Evolutionary conservation across 2,797 vertebrate genomes (phyloP).

Genomic region (Enteromius argenteus): DNA sequence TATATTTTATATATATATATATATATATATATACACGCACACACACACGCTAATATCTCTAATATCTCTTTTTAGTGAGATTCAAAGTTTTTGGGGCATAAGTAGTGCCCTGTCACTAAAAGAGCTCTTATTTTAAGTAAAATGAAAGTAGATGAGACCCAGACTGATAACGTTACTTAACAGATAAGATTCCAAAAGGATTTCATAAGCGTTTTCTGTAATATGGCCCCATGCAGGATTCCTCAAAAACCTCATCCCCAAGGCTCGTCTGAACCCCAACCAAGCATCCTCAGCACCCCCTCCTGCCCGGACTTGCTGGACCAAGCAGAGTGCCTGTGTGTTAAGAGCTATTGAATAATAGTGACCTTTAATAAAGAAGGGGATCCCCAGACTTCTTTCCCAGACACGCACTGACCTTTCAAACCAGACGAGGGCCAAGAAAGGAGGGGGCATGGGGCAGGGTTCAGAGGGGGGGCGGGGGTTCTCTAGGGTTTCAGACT

Average conservation of each 20-base stretch:
- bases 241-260: constrained; percentile 30
- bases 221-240: constrained; percentile 3
- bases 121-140: neutral
- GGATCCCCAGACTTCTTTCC: constrained; percentile 92
- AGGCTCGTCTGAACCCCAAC: constrained; percentile 45
- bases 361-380: constrained; percentile 96
- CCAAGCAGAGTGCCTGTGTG: constrained; percentile 73
- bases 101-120: neutral
- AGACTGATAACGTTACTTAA: neutral
- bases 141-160: neutral
- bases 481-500: constrained; percentile 72
- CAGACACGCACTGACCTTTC: constrained; percentile 97
- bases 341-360: constrained; percentile 92
- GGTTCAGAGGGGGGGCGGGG: constrained; percentile 37
- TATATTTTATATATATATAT: too few relatives aligned
- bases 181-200: neutral
- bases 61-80: neutral
- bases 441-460: constrained; percentile 65
- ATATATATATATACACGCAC: too few relatives aligned
- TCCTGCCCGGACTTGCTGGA: constrained; percentile 54
- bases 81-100: neutral
- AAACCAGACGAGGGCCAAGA: constrained; percentile 88
- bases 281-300: constrained; percentile 48
- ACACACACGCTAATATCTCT: too few relatives aligned
- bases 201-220: neutral